Evolutionary conservation across 2,797 vertebrate genomes (phyloP), one percentile per base, ranked within the genome.

Genomic region (Falco berigora): DNA sequence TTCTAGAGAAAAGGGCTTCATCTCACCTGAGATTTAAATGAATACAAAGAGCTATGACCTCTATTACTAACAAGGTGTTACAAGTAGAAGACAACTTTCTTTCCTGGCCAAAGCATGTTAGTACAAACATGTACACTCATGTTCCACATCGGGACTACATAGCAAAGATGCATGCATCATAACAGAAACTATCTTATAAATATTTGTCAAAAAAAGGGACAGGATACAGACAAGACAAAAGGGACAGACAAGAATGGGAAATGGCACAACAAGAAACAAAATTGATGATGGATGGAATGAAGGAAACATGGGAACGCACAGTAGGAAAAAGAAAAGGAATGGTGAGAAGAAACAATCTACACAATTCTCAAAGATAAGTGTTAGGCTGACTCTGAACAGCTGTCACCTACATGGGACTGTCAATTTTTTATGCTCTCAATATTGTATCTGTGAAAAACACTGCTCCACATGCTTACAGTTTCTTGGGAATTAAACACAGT

Each of bases 91-190:
- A 78, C 12, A 47, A 18, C 38, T 38, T 38, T 38, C 38, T 38
- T 38, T 18, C 47, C 32, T 38, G 63, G n/a, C 19, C 69, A 50
- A 72, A 73, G 61, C 18, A 24, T 2, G 2, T 25, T 15, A 44
- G 12, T 34, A 66, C 40, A 77, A 59, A n/a, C 14, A 16, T 1
- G 3, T 20, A n/a, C 1, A 0, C 23, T 82, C 6, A n/a, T 1
- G 5, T 15, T 72, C 49, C 47, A 52, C 15, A 16, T 4, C 6
- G 28, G 40, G 64, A 22, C 68, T 30, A 24, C 20, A 15, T 2
- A 34, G 47, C 27, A 67, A 59, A 40, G 55, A 46, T 21, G 32
- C 20, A 6, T 2, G 6, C 20, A 53, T 36, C 6, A 0, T 11
- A 62, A 68, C 18, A 64, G 55, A 66, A 59, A 38, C 20, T 69